These are phyloP conservation scores for Epinotia nisella DNA, from an alignment of 2,888 invertebrate genomes.

Conservation along the genomic window DNA sequence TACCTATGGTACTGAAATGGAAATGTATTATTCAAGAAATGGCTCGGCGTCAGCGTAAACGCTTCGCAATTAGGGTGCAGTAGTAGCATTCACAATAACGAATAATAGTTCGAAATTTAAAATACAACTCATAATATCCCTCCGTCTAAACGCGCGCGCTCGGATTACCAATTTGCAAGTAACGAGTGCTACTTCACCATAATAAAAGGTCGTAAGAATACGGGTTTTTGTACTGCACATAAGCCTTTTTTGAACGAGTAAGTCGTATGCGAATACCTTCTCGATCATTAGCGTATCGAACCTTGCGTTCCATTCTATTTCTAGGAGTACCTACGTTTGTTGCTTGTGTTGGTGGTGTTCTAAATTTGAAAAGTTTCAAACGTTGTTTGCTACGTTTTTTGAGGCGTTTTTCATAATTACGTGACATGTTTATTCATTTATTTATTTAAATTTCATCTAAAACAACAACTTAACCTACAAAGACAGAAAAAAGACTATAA, in stretches of 20 bases:
- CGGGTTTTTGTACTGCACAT: neutral
- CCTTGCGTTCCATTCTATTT: slow-evolving; percentile 39
- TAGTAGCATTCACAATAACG: neutral
- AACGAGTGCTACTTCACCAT: slow-evolving; percentile 48
- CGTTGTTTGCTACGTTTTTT: neutral
- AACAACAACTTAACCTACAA: too few species aligned
- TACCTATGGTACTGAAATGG: too few species aligned
- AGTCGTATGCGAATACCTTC: slow-evolving; percentile 35
- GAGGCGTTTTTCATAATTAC: neutral
- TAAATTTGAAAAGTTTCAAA: slow-evolving; percentile 19
- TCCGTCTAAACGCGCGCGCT: slow-evolving; percentile 51
- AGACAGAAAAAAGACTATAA: too few species aligned
- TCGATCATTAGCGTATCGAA: slow-evolving; percentile 45
- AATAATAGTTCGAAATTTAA: slow-evolving; percentile 21
- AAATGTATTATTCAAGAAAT: too few species aligned
- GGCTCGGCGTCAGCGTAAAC: too few species aligned
- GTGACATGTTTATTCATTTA: too few species aligned
- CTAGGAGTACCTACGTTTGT: neutral
- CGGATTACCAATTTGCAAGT: slow-evolving; percentile 74
- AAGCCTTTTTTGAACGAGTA: neutral
- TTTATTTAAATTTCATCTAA: too few species aligned
- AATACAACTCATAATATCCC: slow-evolving; percentile 24
- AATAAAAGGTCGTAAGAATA: neutral
- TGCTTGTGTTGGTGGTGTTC: slow-evolving; percentile 12
- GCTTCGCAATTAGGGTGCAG: neutral